These are phyloP conservation scores for Typhlichthys eigenmanni DNA, from an alignment of 2,797 vertebrate species.

Conservation along the genomic window DNA sequence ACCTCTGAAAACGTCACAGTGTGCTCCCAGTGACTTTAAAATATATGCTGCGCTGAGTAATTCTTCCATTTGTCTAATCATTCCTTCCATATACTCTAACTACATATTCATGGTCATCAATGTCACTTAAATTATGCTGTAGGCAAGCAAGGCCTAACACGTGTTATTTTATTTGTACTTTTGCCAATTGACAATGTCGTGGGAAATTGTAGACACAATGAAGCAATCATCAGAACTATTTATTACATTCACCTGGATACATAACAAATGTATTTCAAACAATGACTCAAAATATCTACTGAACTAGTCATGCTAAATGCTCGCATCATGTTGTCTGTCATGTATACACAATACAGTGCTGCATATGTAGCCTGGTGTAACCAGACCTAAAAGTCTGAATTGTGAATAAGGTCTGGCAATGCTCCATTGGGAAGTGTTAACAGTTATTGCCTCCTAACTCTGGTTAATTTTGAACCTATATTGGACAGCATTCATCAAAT, in stretches of 20 bases:
- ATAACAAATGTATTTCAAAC: conserved; percentile 2
- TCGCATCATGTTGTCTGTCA: too few relatives aligned
- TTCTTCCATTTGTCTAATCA: conserved; percentile 41
- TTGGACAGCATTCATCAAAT: too few relatives aligned
- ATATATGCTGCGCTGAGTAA: conserved; percentile 12
- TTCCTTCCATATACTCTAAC: conserved; percentile 25
- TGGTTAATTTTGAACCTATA: too few relatives aligned
- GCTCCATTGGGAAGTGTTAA: too few relatives aligned
- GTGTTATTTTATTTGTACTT: conserved; percentile 12
- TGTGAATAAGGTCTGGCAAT: too few relatives aligned
- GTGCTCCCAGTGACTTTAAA: conserved; percentile 13
- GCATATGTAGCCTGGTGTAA: too few relatives aligned
- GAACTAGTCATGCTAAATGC: not conserved
- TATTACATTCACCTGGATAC: conserved; percentile 1
- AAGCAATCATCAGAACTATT: conserved; percentile 5
- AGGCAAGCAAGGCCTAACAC: conserved; percentile 1
- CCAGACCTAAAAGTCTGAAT: too few relatives aligned
- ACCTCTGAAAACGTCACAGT: conserved; percentile 28
- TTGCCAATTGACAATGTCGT: conserved; percentile 29
- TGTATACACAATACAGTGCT: too few relatives aligned
- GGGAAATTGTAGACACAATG: conserved; percentile 1
- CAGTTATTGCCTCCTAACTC: too few relatives aligned
- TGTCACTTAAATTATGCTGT: not conserved
- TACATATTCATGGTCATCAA: conserved; percentile 15
- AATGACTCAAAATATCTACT: not conserved